Percentiles rank a stretch among this genome's conserved stretches.
Conservation (phyloP, 2,113 vertebrate genomes). For the Carassius gibelio region DNA sequence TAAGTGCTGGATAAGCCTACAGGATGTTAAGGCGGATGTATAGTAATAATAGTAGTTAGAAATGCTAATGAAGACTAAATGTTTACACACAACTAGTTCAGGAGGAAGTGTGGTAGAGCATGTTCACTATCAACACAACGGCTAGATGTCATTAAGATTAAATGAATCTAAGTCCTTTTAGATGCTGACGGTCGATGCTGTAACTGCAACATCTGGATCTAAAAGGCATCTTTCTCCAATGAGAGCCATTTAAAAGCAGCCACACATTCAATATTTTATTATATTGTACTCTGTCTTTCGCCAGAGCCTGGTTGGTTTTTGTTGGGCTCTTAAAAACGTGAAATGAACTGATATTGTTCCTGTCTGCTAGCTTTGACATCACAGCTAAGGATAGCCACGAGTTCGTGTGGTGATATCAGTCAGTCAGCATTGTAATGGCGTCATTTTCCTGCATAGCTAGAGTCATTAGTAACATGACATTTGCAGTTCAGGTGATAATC, state of each 20-base stretch:
- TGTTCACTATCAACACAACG: background rate
- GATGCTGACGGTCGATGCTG: background rate
- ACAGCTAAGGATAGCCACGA: background rate
- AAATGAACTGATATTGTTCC: background rate
- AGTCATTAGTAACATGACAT: background rate
- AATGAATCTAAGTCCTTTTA: slow-evolving; percentile 19
- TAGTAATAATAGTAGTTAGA: slow-evolving; percentile 31
- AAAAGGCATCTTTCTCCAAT: slow-evolving; percentile 2
- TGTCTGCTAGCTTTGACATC: background rate
- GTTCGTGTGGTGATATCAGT: background rate
- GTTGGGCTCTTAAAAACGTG: background rate
- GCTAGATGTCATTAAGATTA: slow-evolving; percentile 43
- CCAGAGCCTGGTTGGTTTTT: background rate
- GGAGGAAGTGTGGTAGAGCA: slow-evolving; percentile 27
- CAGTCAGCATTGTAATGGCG: background rate
- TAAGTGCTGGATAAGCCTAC: slow-evolving; percentile 32
- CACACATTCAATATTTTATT: background rate
- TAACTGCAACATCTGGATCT: slow-evolving; percentile 28
- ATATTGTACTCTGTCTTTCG: background rate
- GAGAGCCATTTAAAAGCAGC: background rate
- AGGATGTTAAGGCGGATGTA: slow-evolving; percentile 56
- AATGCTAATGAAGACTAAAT: slow-evolving; percentile 32
- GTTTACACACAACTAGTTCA: slow-evolving; percentile 41
- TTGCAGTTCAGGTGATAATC: background rate
- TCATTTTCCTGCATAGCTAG: background rate